Base-by-base conservation (phyloP, 2,113 vertebrate species). In the Hippocampus mohnikei region DNA sequence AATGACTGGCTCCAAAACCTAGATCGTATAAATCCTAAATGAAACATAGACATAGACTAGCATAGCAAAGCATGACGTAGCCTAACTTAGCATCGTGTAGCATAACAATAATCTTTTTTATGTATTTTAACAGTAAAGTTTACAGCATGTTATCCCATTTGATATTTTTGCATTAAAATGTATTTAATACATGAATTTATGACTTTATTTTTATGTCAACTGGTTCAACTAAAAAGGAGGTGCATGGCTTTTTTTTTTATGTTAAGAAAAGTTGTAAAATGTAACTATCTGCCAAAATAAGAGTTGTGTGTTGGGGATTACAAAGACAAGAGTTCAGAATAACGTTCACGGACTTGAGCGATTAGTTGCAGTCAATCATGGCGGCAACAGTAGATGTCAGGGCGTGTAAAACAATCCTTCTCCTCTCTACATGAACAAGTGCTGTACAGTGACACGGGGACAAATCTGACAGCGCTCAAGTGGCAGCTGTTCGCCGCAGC, bases 401-500 rank as follows among this genome's bases (percentile, higher is more conserved):
- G 27, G 16, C 27, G 58, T 60, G 58, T 60, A 80, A 72, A 67
- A 76, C 63, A 83, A 78, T 74, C 70, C 74, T 74, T 5, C n/a
- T 46, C 12, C 8, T 13, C 42, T 46, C 42, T 18, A 44, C 69
- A 50, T 67, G 80, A 82, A 79, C 59, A 72, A 83, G 80, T 69
- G 20, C 10, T 68, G 77, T 70, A 23, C 62, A 44, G 37, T 48
- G 42, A 65, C 75, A 21, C 42, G 9, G 71, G 72, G 80, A 78
- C 74, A 80, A 80, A 48, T 74, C 59, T 63, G 68, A 85, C 75
- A 70, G 44, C 64, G 11, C 52, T 50, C 71, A 86, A 80, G 53
- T 70, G 72, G 64, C 80, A 88, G 77, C 80, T 87, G 86, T 73
- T 87, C 60, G 12, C 56, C 15, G 72, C 75, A 78, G 80, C 80